Evolutionary conservation across 2,797 vertebrate genomes (phyloP).

Genomic region (Acipenser transmontanus): DNA sequence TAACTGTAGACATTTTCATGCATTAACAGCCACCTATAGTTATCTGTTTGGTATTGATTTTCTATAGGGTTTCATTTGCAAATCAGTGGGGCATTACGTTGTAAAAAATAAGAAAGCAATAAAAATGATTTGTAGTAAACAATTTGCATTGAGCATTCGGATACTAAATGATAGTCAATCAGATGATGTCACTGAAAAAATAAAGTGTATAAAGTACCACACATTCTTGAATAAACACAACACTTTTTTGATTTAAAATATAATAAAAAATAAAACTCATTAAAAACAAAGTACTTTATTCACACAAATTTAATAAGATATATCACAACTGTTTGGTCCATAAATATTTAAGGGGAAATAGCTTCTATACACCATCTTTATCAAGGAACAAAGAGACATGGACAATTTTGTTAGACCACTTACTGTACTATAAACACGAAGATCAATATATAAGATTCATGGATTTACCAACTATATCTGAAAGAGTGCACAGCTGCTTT

Average conservation of each 20-base stretch:
- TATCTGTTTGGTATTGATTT: slow-evolving; percentile 56
- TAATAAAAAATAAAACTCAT: slow-evolving; percentile 90
- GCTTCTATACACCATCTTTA: slow-evolving; percentile 99
- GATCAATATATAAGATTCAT: slow-evolving; percentile 99
- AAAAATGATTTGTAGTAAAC: slow-evolving; percentile 43
- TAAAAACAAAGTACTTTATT: slow-evolving; percentile 98
- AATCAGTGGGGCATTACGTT: slow-evolving; percentile 96
- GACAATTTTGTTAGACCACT: slow-evolving; percentile 99
- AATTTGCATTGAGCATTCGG: slow-evolving; percentile 29
- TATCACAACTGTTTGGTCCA: slow-evolving; percentile 99
- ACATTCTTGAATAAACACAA: slow-evolving; percentile 31
- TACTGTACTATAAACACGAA: slow-evolving; percentile 99
- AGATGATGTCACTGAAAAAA: slow-evolving; percentile 27
- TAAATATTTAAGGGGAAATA: slow-evolving; percentile 99
- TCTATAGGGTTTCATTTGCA: slow-evolving; percentile 74
- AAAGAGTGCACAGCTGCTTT: slow-evolving; percentile 97
- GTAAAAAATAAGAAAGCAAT: slow-evolving; percentile 40
- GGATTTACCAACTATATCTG: slow-evolving; percentile 93
- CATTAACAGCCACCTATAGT: slow-evolving; percentile 75
- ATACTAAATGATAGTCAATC: slow-evolving; percentile 28
- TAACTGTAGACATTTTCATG: slow-evolving; percentile 81
- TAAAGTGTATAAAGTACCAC: slow-evolving; percentile 28
- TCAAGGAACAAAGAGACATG: slow-evolving; percentile 99
- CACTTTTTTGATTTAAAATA: slow-evolving; percentile 52
- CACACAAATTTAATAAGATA: slow-evolving; percentile 99